Base-by-base conservation (phyloP, 2,888 invertebrate genomes). In the Ptychoptera albimana region DNA sequence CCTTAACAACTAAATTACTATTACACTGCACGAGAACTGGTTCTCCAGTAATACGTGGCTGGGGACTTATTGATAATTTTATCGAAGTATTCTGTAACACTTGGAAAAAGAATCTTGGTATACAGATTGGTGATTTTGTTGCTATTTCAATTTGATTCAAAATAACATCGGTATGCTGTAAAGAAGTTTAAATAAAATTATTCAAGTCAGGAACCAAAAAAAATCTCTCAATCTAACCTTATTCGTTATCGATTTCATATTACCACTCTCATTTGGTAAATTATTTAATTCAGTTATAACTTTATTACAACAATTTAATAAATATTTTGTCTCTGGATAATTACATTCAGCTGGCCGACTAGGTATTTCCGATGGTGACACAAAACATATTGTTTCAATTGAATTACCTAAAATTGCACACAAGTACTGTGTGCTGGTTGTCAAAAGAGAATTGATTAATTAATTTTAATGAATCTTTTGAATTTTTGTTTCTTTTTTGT, bases 1-100 rank as follows among this genome's bases (percentile, higher is more conserved):
- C 85, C 69, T 91, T 92, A 16, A 94, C 75, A 1, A 92, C 88
- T 47, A 94, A 72, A 52, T 88, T 83, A 52, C 88, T 84, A 44
- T 85, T 83, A 37, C 80, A 77, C 47, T 84, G 83, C 34, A 93
- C 79, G 49, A 82, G 73, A 40, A 92, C 82, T 39, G 84, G 84
- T 53, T 94, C 93, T 1, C 84, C 83, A 48, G 80, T 72, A 35
- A 77, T 75, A 42, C 82, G 66, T 0, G 86, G 85, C 57, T 85
- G 84, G 1, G 88, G 87, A 32, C 82, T 81, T 8, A 87, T 77
- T 0, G 85, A 82, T 48, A 88, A 63, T 67, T 85, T 86, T 1
- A 87, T 79, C 52, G 76, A 77, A 2, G 87, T 88, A 15, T 82
- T 74, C 67, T 93, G 83, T 50, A 91, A 68, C 46, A 77, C 77